Percentiles rank a stretch among this genome's conserved stretches.
Evolutionary conservation across 1,140 invertebrate species (phyloP).

Genomic region (Pachyrhynchus sulphureomaculatus): DNA sequence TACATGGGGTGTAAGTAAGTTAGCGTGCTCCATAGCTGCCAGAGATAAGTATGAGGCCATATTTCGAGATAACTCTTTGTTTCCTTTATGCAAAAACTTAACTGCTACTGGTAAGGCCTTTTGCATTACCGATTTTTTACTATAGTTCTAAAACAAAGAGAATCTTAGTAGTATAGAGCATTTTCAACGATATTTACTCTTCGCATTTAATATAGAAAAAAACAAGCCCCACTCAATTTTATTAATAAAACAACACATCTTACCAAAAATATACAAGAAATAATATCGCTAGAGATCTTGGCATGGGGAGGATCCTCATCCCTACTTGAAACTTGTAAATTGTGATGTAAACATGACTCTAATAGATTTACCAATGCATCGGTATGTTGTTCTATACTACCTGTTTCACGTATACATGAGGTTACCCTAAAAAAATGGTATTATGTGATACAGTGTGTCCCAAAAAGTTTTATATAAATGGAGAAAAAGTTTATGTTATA

Average conservation of each 20-base stretch:
- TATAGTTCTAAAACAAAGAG: constrained; percentile 71
- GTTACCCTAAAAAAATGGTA: constrained; percentile 69
- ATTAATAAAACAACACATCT: too few species aligned
- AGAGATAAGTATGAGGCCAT: constrained; percentile 89
- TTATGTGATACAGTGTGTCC: too few species aligned
- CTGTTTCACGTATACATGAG: constrained; percentile 86
- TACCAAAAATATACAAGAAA: constrained; percentile 92
- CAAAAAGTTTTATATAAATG: too few species aligned
- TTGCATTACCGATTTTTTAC: constrained; percentile 85
- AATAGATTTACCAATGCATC: constrained; percentile 78
- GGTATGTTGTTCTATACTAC: constrained; percentile 82
- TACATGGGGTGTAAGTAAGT: constrained; percentile 80
- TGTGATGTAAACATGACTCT: constrained; percentile 85
- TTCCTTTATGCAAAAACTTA: constrained; percentile 87
- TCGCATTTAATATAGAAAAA: too few species aligned
- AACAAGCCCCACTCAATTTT: too few species aligned
- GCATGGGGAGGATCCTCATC: constrained; percentile 92
- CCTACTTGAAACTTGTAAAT: constrained; percentile 73
- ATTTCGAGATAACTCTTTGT: constrained; percentile 83
- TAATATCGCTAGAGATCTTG: constrained; percentile 91
- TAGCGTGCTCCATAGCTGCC: constrained; percentile 88
- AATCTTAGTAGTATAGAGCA: constrained; percentile 1
- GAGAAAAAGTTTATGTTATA: too few species aligned
- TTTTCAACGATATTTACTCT: too few species aligned
- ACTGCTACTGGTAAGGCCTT: constrained; percentile 86